Evolutionary conservation across 2,113 vertebrate genomes (phyloP).

Genomic region (Albula goreensis): DNA sequence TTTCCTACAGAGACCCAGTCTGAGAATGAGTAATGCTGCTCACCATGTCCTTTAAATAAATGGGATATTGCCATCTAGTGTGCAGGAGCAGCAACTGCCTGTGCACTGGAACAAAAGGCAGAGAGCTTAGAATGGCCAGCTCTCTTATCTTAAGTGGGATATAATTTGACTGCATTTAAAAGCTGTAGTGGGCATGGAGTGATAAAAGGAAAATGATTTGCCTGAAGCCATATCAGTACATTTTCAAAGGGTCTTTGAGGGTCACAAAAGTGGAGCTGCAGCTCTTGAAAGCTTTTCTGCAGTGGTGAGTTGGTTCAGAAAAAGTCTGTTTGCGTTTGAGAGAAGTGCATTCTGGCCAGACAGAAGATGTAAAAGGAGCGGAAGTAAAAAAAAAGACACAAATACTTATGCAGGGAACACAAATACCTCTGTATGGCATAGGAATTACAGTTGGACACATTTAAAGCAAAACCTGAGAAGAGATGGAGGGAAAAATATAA

Average conservation of each 20-base stretch:
- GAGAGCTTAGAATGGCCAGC: not conserved
- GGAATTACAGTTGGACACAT: no score
- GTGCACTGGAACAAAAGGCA: not conserved
- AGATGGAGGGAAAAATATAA: not conserved
- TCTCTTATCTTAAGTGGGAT: not conserved
- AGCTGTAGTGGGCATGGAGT: not conserved
- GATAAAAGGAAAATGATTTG: not conserved
- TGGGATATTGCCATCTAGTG: conserved; percentile 23
- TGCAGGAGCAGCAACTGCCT: not conserved
- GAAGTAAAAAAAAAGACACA: no score
- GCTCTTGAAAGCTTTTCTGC: not conserved
- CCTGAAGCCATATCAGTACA: not conserved
- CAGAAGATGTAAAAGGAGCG: not conserved
- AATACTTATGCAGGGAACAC: no score
- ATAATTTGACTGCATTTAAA: not conserved
- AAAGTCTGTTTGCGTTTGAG: not conserved
- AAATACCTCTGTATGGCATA: no score
- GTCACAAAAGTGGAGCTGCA: no score
- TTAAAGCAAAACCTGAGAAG: not conserved
- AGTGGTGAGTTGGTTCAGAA: not conserved
- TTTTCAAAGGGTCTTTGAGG: not conserved
- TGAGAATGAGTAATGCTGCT: no score
- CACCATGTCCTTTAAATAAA: not conserved
- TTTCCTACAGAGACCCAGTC: no score
- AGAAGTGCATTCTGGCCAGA: not conserved